Base-by-base conservation (phyloP, 1,140 invertebrate species). In the Macrotrachela quadricornifera region DNA sequence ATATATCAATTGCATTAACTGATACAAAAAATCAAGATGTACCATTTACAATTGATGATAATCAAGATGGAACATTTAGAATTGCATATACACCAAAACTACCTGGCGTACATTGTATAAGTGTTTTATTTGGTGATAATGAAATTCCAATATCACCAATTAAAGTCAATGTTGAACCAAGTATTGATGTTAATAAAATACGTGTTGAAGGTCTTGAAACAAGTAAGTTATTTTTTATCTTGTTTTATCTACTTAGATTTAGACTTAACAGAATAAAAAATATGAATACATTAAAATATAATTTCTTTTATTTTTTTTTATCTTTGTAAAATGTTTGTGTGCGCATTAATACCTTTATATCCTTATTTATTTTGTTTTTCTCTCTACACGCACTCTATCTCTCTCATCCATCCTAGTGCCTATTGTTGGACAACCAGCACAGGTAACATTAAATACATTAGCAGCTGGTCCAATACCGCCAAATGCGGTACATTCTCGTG, bases 191-290 rank as follows among this genome's bases (percentile, higher is more conserved):
- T 38, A 81, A 80, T 43, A 85, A 85, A 64, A 78, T 88, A 51
- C 80, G 80, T 68, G 82, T 88, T 36, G 81, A 85, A 56, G 84
- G 83, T 53, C 72, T 90, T 13, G 82, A 87, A 64, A 77, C 79
- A 61, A 83, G 85, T 88, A 30, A 30, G 21, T 30, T 30, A 30
- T 30, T 30, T 30, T 30, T 30, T 8, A 4, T 30, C 21, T 8
- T 4, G 8, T 4, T 4, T 30, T 30, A 4, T 30, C 21, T 30
- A n/a, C n/a, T n/a, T n/a, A 30, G 21, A 30, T 30, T 2, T 30
- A 30, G 21, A 30, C 2, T 30, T 4, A 4, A 30, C 2, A 30
- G 21, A 30, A 30, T 4, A 8, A 2, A 30, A 30, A 4, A 30
- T 30, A 30, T 30, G 3, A n/a, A n/a, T n/a, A n/a, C n/a, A n/a